phyloP scores from a whole-genome alignment of 2,113 vertebrate species.

The Columbina picui region DNA sequence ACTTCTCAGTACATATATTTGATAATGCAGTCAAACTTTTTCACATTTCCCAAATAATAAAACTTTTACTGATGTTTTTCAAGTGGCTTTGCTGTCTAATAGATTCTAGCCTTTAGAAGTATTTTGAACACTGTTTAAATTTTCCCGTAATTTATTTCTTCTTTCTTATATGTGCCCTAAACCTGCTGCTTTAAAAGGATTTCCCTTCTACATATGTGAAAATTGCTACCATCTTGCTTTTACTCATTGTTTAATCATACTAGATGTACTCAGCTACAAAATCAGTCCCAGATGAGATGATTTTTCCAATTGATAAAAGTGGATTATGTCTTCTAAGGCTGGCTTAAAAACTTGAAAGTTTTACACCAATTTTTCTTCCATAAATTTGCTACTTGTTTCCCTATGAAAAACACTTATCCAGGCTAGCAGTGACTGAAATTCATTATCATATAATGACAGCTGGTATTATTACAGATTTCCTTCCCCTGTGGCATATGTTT shows the following conservation, averaged over 20 bases:
- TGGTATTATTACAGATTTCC: conserved; percentile 42
- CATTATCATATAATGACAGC: conserved; percentile 52
- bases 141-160: not conserved
- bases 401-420: not conserved
- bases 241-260: not conserved
- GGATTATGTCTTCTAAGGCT: not conserved
- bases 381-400: not conserved
- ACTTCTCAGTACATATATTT: not conserved
- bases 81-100: not conserved
- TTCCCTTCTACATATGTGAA: not conserved
- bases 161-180: not conserved
- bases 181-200: not conserved
- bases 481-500: conserved; percentile 48
- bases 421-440: conserved; percentile 34
- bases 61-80: not conserved
- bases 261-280: not conserved
- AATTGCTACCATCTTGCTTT: not conserved
- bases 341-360: not conserved
- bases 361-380: not conserved
- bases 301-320: not conserved
- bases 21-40: not conserved
- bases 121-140: not conserved
- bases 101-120: not conserved
- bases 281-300: not conserved
- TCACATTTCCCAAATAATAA: not conserved